Percentiles rank a stretch among this genome's conserved stretches.
These are phyloP conservation scores for Tachysurus fulvidraco DNA, from an alignment of 2,113 vertebrate species.

Conservation along the genomic window DNA sequence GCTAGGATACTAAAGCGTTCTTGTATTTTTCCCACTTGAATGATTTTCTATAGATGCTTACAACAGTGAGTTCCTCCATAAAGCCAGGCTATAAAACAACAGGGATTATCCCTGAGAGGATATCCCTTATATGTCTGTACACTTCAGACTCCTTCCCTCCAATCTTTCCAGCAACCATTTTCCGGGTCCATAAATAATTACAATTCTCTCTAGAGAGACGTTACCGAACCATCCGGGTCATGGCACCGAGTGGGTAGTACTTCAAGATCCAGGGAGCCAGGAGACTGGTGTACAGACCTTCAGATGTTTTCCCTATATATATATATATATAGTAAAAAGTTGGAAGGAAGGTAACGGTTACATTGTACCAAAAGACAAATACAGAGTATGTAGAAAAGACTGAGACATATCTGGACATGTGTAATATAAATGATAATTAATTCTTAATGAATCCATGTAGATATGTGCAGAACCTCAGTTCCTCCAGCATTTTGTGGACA, in stretches of 20 bases:
- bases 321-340: neutral
- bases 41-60: too few species aligned
- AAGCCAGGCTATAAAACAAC: neutral
- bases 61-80: neutral
- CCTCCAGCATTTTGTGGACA: too few species aligned
- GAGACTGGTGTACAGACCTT: neutral
- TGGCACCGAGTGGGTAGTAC: neutral
- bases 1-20: too few species aligned
- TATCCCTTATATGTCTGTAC: neutral
- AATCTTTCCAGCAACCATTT: neutral
- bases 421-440: neutral
- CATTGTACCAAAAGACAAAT: neutral
- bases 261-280: neutral
- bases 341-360: neutral
- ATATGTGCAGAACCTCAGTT: too few species aligned
- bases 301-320: neutral
- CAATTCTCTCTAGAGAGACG: neutral
- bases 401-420: neutral
- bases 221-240: neutral
- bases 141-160: too few species aligned
- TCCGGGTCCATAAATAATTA: neutral
- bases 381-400: neutral
- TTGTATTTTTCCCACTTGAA: too few species aligned
- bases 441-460: too few species aligned
- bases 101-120: neutral